These are phyloP conservation scores for Bradypus variegatus DNA, from an alignment of 2,797 vertebrate species.

Conservation along the genomic window DNA sequence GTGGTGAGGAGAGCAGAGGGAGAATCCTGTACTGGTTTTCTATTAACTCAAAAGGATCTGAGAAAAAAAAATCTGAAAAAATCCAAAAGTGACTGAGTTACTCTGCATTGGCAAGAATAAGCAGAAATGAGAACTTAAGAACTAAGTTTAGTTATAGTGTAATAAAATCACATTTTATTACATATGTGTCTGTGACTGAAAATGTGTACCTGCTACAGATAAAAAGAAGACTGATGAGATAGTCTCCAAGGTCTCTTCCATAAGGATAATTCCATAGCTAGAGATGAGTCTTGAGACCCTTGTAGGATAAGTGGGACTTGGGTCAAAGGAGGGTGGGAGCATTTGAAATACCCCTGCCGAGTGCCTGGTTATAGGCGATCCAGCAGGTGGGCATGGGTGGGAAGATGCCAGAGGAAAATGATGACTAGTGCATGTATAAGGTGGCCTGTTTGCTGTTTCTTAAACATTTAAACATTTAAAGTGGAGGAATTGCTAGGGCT, in stretches of 20 bases:
- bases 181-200: background rate
- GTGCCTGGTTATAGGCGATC: background rate
- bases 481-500: background rate
- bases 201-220: background rate
- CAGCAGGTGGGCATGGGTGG: background rate
- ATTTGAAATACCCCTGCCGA: background rate
- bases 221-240: background rate
- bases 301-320: background rate
- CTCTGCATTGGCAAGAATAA: background rate
- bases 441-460: background rate
- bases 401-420: background rate
- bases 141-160: background rate
- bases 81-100: background rate
- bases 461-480: background rate
- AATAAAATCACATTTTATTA: conserved; percentile 5
- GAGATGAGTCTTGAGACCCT: background rate
- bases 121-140: conserved; percentile 9
- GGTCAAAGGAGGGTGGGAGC: background rate
- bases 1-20: background rate
- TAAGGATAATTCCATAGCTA: background rate
- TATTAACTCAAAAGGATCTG: background rate
- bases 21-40: background rate
- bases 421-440: background rate
- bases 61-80: background rate
- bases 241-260: background rate